Evolutionary conservation across 2,113 vertebrate species (phyloP).

Genomic region (Pollimyrus isidori): DNA sequence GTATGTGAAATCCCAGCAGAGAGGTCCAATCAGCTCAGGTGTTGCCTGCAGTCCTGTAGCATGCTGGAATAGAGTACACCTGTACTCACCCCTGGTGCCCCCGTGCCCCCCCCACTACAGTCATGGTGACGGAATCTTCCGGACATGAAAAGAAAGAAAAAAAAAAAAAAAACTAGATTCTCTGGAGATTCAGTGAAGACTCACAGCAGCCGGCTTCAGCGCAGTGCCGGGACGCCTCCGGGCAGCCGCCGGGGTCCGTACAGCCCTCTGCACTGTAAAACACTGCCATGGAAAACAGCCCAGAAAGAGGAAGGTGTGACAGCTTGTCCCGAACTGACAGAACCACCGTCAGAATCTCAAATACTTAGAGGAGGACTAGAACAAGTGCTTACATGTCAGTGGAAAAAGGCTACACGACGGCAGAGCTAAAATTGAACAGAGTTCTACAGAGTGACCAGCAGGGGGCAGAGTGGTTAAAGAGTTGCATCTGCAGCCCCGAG

Average conservation of each 20-base stretch:
- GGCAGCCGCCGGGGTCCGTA: slow-evolving; percentile 26
- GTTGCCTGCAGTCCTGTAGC: neutral
- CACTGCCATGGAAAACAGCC: slow-evolving; percentile 30
- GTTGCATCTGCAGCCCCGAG: neutral
- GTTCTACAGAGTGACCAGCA: neutral
- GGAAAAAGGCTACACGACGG: neutral
- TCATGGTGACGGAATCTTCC: neutral
- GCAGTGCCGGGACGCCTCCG: slow-evolving; percentile 47
- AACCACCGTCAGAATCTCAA: neutral
- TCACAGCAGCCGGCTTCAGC: slow-evolving; percentile 56
- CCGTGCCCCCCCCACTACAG: neutral
- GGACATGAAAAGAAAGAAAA: no score
- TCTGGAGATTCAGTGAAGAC: neutral
- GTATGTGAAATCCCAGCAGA: neutral
- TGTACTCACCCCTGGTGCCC: neutral
- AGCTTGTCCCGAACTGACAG: neutral
- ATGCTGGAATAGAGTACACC: neutral
- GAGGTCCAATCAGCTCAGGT: neutral
- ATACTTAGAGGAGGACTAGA: neutral
- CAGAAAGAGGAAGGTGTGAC: neutral
- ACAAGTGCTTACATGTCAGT: neutral
- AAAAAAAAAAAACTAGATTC: no score
- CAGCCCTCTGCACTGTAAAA: slow-evolving; percentile 44
- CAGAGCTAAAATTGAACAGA: neutral
- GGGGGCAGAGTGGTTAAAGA: neutral